Evolutionary conservation across 2,888 invertebrate genomes (phyloP), one percentile per base, ranked within the genome.

Genomic region (Malthinus flaveolus): DNA sequence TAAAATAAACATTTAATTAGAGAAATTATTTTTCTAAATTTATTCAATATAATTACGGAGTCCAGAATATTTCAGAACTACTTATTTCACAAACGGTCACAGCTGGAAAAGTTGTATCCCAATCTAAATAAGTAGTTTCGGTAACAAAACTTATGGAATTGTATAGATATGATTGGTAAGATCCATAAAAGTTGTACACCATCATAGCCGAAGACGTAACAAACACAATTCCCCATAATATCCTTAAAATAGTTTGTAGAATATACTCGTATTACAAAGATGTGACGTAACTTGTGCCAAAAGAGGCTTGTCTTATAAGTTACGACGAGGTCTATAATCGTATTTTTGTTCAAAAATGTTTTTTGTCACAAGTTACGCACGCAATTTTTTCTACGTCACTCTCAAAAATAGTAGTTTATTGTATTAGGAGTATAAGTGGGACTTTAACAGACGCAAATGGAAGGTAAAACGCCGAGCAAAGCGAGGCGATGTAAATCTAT

Each of bases 31-130:
- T 49, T 55, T 37, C 3, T 45, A 45, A 15, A 45, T 13, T 23
- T 42, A 45, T 45, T 50, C 68, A 54, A 23, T n/a, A 5, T 23
- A 23, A 23, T 23, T 65, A 70, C 69, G 66, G 63, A n/a, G 71
- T 71, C 73, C 72, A 74, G 11, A 72, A 68, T 1, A 75, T 69
- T 64, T 77, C 76, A 4, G 73, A 70, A 61, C 75, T 75, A 57
- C 73, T 71, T 60, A 77, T 75, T 65, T 86, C 85, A 66, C 87
- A 87, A 9, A 87, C 71, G 0, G 85, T 84, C 1, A 87, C 76
- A 0, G 86, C 83, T 1, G 86, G 86, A 71, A 85, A 87, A 1
- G 83, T 82, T 0, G 85, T 86, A 63, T 85, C 81, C 84, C 85
- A 87, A 59, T 83, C 78, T 61, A 86, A 67, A 68, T 85, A 86